These are phyloP conservation scores for Anastrepha ludens DNA, from an alignment of 1,140 invertebrate genomes.

Conservation along the genomic window DNA sequence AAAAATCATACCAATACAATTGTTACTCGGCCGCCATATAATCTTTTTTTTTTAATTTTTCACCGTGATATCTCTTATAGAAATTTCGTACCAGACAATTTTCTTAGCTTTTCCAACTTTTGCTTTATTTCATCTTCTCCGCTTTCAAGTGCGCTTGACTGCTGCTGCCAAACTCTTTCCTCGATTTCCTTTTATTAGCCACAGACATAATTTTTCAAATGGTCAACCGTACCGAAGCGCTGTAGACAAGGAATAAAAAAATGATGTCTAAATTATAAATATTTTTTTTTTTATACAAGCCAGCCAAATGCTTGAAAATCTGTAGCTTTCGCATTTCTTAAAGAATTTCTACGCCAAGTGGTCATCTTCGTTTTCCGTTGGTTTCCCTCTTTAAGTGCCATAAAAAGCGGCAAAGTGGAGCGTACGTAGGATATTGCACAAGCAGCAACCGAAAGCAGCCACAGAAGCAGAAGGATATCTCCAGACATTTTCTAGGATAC, in stretches of 20 bases:
- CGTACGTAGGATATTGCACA: background rate
- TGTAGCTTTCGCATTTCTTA: background rate
- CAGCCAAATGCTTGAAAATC: background rate
- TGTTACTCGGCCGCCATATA: no score
- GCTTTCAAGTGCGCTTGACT: background rate
- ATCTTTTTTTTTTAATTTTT: background rate
- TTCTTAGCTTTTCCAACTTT: background rate
- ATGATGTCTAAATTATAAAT: no score
- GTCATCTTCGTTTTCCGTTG: background rate
- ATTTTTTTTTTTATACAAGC: no score
- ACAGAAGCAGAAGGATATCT: background rate
- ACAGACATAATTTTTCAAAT: background rate
- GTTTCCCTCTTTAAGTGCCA: background rate
- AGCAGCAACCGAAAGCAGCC: background rate
- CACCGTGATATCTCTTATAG: background rate
- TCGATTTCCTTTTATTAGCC: background rate
- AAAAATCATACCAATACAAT: no score
- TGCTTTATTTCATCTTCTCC: background rate
- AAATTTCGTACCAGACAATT: background rate
- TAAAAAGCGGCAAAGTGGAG: background rate
- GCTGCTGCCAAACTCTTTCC: no score
- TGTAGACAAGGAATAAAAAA: background rate
- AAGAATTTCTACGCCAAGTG: background rate
- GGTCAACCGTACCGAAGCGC: background rate
- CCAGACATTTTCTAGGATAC: constrained; percentile 9